These are phyloP conservation scores for Lycaon pictus DNA, from an alignment of 2,113 vertebrate species.

Conservation along the genomic window DNA sequence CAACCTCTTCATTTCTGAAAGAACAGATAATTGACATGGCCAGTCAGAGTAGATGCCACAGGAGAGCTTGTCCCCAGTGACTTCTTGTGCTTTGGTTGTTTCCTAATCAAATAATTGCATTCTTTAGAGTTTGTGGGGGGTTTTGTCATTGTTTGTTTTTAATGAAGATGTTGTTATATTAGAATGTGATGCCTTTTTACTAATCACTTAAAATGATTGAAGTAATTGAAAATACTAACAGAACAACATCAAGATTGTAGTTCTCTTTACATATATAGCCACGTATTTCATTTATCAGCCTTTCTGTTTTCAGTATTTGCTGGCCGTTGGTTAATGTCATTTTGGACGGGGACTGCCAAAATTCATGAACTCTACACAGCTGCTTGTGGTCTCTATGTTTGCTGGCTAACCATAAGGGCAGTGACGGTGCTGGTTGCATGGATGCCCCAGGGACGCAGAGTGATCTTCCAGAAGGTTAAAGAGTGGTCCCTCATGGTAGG, in stretches of 20 bases:
- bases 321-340: constrained; percentile 99
- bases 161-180: background rate
- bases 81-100: background rate
- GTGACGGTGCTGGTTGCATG: constrained; percentile 96
- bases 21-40: background rate
- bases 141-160: background rate
- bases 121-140: background rate
- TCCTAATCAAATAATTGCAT: background rate
- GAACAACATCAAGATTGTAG: constrained; percentile 2
- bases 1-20: background rate
- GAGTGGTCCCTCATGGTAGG: constrained; percentile 99
- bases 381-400: constrained; percentile 98
- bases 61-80: background rate
- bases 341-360: constrained; percentile 98
- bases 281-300: constrained; percentile 67
- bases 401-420: constrained; percentile 97
- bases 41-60: background rate
- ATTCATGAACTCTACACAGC: constrained; percentile 99
- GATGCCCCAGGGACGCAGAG: constrained; percentile 99
- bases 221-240: constrained; percentile 21
- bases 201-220: background rate
- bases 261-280: constrained; percentile 9
- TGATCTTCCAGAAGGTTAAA: constrained; percentile 97
- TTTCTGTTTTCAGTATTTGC: constrained; percentile 93
- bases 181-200: background rate